Base-by-base conservation (phyloP, 1,140 invertebrate genomes). In the Rhynchophorus ferrugineus region DNA sequence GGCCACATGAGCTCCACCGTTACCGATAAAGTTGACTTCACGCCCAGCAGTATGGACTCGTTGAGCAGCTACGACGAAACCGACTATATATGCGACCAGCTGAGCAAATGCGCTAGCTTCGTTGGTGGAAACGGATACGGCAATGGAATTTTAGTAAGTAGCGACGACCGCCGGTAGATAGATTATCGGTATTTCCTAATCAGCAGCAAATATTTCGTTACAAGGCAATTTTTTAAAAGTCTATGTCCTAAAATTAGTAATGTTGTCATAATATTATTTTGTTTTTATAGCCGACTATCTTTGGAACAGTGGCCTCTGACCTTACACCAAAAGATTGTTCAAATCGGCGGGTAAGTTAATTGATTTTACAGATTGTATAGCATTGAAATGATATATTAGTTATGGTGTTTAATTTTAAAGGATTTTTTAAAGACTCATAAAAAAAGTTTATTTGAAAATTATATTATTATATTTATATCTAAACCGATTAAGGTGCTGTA, bases 251-350 rank as follows among this genome's bases (percentile, higher is more conserved):
- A 18, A 19, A 17, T 9, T 41, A 19, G 14, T 20, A 20, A 44
- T 16, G 41, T 29, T 37, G 37, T 38, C 45, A 42, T 41, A 44
- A 49, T 49, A 46, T 50, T 57, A 54, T 43, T 37, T 52, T 59
- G 65, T 59, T 59, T 60, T 64, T 69, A 53, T 60, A 70, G 68
- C 68, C 67, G 24, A 69, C 67, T 38, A 69, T 70, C 44, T 69
- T 68, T 55, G 68, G 68, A 37, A 69, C 67, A 13, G 67, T 68
- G 36, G 67, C 67, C 33, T 68, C 68, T 18, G 67, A 68, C 46
- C 59, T 65, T 33, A 67, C 66, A 44, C 65, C 67, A 34, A 69
- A 69, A 57, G 66, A 70, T 51, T 67, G 67, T 52, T 65, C 68
- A 20, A 69, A 68, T 49, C 44, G 66, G 56, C 60, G 67, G 60